Conservation (phyloP, 1,140 invertebrate genomes). For the Tetranychus cinnabarinus region DNA sequence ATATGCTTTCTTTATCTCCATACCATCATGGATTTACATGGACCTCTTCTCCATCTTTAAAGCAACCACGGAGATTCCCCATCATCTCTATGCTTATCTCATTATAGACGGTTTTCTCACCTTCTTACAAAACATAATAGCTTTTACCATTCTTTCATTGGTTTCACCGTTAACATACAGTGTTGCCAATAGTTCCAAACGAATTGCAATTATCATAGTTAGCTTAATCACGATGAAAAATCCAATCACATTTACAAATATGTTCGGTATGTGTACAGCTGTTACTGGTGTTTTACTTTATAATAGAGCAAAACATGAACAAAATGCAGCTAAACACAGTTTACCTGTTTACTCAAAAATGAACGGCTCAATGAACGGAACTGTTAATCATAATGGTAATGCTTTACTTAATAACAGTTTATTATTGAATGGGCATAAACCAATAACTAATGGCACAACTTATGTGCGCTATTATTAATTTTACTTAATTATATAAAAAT, state of each 20-base stretch:
- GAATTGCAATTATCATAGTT: slow-evolving; percentile 71
- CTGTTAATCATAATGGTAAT: too few species aligned
- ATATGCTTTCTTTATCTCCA: slow-evolving; percentile 51
- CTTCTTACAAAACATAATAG: slow-evolving; percentile 82
- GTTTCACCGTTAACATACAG: slow-evolving; percentile 82
- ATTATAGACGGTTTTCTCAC: slow-evolving; percentile 61
- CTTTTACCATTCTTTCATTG: slow-evolving; percentile 62
- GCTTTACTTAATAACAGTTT: too few species aligned
- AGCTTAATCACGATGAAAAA: slow-evolving; percentile 71
- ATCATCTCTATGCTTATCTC: slow-evolving; percentile 22
- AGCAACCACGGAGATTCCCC: not conserved
- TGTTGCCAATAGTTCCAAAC: slow-evolving; percentile 81
- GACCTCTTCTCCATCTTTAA: slow-evolving; percentile 28
- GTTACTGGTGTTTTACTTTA: slow-evolving; percentile 71
- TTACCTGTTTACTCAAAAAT: too few species aligned
- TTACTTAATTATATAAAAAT: too few species aligned
- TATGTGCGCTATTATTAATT: too few species aligned
- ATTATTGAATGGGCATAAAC: too few species aligned
- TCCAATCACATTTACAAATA: slow-evolving; percentile 63
- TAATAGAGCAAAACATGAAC: slow-evolving; percentile 32
- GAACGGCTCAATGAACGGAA: too few species aligned
- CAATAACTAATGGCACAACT: too few species aligned
- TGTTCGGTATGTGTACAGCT: slow-evolving; percentile 72
- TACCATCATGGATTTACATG: slow-evolving; percentile 60
- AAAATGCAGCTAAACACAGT: not conserved